Evolutionary conservation across 2,888 invertebrate species (phyloP), one percentile per base, ranked within the genome.

Genomic region (Drosophila paucipuncta): DNA sequence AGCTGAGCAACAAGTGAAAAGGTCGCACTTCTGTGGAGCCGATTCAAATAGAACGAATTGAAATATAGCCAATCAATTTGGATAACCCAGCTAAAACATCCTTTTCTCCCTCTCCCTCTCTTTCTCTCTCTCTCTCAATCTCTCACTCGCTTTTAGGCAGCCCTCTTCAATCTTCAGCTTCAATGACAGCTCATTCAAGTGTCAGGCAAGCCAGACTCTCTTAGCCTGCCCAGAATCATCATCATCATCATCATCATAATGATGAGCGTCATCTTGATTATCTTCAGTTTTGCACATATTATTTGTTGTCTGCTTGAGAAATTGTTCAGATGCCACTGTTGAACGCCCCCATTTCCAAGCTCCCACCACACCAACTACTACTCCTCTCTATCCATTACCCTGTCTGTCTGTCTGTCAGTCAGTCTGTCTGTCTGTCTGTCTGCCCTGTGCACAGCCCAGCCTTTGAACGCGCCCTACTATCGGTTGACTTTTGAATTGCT

Each of bases 301-400:
- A 73, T 86, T 84, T 85, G 82, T 58, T 89, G 82, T 82, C 89
- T 82, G 82, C 73, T 87, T 64, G 78, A 80, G 87, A 87, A 89
- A 85, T 89, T 85, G 68, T 85, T 87, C 64, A 73, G 81, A 89
- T 89, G 85, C 85, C 85, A 76, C 78, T 80, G 85, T 64, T 62
- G 59, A 55, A 76, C 66, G 59, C 52, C 61, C 37, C 47, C 39
- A 33, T 33, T 5, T 39, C 65, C 31, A 18, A 28, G 25, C 9
- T 30, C 57, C 16, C 16, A 25, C n/a, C 57, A n/a, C 39, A 13
- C 4, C 28, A 7, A 30, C 39, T 1, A 37, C 37, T 55, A 18
- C 25, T n/a, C 13, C 33, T n/a, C 43, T 2, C 47, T n/a, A 43
- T 43, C 43, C 43, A 43, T 22, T 11, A 22, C 41, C 22, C 33